A percentile compares a stretch with the other conserved stretches of the same genome.
Conservation (phyloP, 2,888 invertebrate species). For the Proisotoma minuta region DNA sequence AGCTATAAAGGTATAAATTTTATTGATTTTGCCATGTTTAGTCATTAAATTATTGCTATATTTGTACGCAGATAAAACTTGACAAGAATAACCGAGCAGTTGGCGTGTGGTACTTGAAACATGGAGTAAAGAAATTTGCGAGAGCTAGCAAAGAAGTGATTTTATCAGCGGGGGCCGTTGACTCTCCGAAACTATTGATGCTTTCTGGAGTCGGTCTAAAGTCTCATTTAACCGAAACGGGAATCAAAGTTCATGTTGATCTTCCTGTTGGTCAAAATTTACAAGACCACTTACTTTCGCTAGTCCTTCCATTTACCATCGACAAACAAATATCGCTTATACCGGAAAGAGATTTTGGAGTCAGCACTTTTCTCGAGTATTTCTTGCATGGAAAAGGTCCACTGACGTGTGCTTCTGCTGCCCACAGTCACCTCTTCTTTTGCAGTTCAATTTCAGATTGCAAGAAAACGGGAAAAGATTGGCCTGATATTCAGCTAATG, state of each 20-base stretch:
- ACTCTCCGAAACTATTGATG: conserved; percentile 39
- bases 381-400: conserved; percentile 29
- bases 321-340: conserved; percentile 27
- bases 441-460: conserved; percentile 13
- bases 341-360: conserved; percentile 36
- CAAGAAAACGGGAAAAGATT: conserved; percentile 53
- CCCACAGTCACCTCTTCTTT: conserved; percentile 21
- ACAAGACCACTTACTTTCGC: conserved; percentile 30
- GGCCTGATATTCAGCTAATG: conserved; percentile 75
- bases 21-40: not conserved
- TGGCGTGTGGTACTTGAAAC: conserved; percentile 33
- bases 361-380: conserved; percentile 30
- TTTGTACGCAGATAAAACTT: conserved; percentile 27
- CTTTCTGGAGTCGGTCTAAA: conserved; percentile 40
- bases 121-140: conserved; percentile 35
- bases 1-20: conserved; percentile 5
- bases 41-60: not conserved
- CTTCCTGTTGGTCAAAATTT: conserved; percentile 38
- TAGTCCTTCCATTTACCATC: conserved; percentile 24
- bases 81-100: conserved; percentile 34
- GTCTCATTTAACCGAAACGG: conserved; percentile 17
- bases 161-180: conserved; percentile 27
- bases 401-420: conserved; percentile 21
- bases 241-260: conserved; percentile 34
- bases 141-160: conserved; percentile 36